Base-by-base conservation (phyloP, 2,888 invertebrate species). In the Drosophila tanythrix region DNA sequence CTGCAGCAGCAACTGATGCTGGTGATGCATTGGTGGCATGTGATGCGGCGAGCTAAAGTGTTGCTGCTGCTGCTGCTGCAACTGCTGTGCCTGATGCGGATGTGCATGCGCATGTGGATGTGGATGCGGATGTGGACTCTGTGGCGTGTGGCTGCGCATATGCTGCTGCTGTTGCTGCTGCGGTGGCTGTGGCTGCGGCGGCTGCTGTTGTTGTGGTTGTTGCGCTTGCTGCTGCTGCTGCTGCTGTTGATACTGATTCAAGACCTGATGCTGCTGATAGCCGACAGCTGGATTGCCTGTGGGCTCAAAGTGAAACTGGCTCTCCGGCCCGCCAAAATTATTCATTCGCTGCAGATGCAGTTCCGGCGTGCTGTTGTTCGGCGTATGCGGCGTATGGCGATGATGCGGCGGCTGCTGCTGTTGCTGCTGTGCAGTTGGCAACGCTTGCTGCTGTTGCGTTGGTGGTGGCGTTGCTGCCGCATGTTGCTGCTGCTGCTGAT, bases 181-280 rank as follows among this genome's bases (percentile, higher is more conserved):
- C 62, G 85, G 88, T 62, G 36, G 86, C 38, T 84, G 38, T 89
- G 91, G 50, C 83, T 84, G 53, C 87, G 76, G 52, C 84, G 76
- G 82, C 60, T 88, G 89, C 62, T 89, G 91, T 61, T 90, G 83
- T 58, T 90, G 91, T 61, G 83, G 91, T 59, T 81, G 85, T 21
- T 81, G 90, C 29, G 77, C 87, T 27, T 75, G 81, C 38, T 79
- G 91, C 35, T 84, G 90, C 21, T 83, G 89, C 25, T 90, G 92
- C 38, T 91, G 91, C 31, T 91, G 92, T 73, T 92, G 92, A 76
- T 91, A 91, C 66, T 93, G 93, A 64, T 90, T 91, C 5, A 92
- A 80, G 61, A 92, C 69, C 76, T 92, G 92, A 80, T 92, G 92
- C 62, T 92, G 93, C 69, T 92, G 93, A 87, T 92, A 92, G 27